Evolutionary conservation across 2,888 invertebrate species (phyloP).

Genomic region (Diplolepis rosae): DNA sequence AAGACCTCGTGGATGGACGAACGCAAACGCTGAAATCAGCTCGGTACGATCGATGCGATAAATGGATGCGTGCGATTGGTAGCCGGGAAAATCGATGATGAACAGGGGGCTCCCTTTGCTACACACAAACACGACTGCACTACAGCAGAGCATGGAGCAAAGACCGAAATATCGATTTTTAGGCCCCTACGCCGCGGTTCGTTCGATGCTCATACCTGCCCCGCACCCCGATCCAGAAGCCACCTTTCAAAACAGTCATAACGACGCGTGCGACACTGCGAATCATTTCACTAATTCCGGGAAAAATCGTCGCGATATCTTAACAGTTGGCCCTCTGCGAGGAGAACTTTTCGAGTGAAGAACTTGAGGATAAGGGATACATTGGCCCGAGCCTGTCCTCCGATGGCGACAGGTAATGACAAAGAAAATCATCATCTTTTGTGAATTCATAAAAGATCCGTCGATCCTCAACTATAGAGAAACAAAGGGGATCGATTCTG

Average conservation of each 20-base stretch:
- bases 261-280: conserved; percentile 39
- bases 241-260: conserved; percentile 49
- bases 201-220: conserved; percentile 73
- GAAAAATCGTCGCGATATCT: background rate
- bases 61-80: conserved; percentile 84
- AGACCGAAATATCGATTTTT: conserved; percentile 84
- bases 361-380: background rate
- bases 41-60: conserved; percentile 82
- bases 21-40: conserved; percentile 72
- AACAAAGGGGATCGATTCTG: too few species aligned
- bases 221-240: conserved; percentile 55
- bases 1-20: conserved; percentile 58
- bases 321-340: background rate
- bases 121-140: conserved; percentile 41
- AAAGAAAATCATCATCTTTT: background rate
- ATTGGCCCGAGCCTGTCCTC: background rate
- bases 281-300: background rate
- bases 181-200: conserved; percentile 78
- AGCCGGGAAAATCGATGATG: conserved; percentile 73
- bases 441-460: too few species aligned
- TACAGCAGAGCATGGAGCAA: conserved; percentile 78
- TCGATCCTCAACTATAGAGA: too few species aligned
- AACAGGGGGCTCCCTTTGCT: conserved; percentile 56
- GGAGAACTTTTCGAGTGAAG: background rate
- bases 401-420: background rate